Evolutionary conservation across 2,113 vertebrate species (phyloP).

Genomic region (Haliaeetus leucogaster): DNA sequence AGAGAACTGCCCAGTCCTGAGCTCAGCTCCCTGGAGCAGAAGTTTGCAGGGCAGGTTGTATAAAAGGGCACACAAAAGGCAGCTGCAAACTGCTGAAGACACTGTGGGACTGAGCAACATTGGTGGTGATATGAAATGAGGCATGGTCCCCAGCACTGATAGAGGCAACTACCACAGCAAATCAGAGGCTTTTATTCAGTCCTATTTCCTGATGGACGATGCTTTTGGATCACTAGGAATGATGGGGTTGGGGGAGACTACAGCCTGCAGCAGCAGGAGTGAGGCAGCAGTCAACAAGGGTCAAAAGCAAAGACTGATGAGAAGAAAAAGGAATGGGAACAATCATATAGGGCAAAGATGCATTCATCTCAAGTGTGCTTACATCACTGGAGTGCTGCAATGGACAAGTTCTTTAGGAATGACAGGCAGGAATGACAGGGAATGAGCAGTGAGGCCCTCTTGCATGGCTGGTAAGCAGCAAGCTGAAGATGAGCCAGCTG

Average conservation of each 20-base stretch:
- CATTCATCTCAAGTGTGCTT: neutral
- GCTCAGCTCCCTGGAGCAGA: neutral
- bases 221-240: neutral
- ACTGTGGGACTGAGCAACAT: neutral
- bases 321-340: neutral
- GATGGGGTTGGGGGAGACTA: too few relatives aligned
- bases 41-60: neutral
- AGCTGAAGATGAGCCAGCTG: neutral
- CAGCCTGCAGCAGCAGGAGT: neutral
- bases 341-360: neutral
- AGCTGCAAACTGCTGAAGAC: neutral
- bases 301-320: neutral
- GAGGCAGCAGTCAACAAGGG: neutral
- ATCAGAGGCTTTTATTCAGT: neutral
- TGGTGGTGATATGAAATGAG: neutral
- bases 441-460: neutral
- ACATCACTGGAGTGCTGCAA: neutral
- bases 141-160: neutral
- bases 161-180: neutral
- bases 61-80: neutral
- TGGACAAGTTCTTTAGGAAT: neutral
- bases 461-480: neutral
- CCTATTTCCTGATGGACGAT: neutral
- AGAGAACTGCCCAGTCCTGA: neutral
- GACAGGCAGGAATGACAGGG: neutral